phyloP scores from a whole-genome alignment of 2,888 invertebrate species.

The Brenthis daphne region DNA sequence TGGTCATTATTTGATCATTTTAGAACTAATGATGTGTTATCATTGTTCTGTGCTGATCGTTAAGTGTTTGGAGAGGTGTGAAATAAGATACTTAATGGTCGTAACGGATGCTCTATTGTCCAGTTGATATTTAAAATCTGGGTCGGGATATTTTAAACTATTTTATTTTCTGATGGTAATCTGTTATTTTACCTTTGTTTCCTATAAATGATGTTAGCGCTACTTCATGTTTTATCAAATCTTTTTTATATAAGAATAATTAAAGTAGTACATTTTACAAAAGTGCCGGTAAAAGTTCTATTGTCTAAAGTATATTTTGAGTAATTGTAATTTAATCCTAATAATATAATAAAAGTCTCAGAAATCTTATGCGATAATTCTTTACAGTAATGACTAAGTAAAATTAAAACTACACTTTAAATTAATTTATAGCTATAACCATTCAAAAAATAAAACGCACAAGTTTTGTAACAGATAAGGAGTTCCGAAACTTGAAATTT shows the following conservation, averaged over 20 bases:
- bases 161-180: conserved; percentile 24
- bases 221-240: no score
- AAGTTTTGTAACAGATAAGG: conserved; percentile 9
- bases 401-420: not conserved
- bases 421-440: not conserved
- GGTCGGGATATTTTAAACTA: conserved; percentile 31
- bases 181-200: conserved; percentile 5
- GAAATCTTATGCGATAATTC: no score
- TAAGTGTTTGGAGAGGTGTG: conserved; percentile 58
- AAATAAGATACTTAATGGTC: conserved; percentile 72
- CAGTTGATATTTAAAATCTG: conserved; percentile 47
- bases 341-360: no score
- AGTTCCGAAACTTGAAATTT: conserved; percentile 28
- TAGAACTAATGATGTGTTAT: conserved; percentile 75
- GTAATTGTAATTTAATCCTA: no score
- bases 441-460: not conserved
- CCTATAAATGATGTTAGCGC: not conserved
- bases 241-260: no score
- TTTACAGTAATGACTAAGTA: no score
- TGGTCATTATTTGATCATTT: conserved; percentile 83
- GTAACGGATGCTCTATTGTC: conserved; percentile 64
- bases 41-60: conserved; percentile 64
- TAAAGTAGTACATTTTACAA: no score
- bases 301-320: no score
- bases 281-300: no score